phyloP scores from a whole-genome alignment of 2,797 vertebrate genomes.

The Decapterus maruadsi region DNA sequence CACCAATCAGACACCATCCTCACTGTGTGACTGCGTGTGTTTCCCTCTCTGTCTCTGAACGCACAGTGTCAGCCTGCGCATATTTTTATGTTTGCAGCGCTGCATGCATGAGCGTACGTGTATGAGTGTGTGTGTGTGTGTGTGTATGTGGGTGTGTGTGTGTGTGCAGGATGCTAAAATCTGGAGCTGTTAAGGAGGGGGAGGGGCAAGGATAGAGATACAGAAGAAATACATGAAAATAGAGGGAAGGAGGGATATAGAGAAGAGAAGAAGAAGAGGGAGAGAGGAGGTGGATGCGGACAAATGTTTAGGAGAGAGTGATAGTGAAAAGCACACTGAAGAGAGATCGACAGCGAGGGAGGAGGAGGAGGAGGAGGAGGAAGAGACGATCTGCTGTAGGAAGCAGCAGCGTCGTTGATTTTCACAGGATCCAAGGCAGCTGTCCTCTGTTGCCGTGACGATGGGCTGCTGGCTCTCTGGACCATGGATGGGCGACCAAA shows the following conservation, averaged over 20 bases:
- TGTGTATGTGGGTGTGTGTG: conserved; percentile 20
- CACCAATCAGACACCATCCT: conserved; percentile 68
- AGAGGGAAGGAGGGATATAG: conserved; percentile 17
- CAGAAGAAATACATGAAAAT: conserved; percentile 46
- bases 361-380: conserved; percentile 30
- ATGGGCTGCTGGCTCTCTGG: conserved; percentile 89
- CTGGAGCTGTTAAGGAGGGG: conserved; percentile 45
- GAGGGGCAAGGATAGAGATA: conserved; percentile 41
- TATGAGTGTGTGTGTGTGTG: conserved; percentile 21
- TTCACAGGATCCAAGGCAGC: conserved; percentile 57
- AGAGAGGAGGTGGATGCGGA: conserved; percentile 18
- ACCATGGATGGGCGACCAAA: conserved; percentile 84
- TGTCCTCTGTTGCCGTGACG: conserved; percentile 82
- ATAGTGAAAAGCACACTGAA: conserved; percentile 41
- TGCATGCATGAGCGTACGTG: conserved; percentile 45
- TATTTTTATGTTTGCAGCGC: conserved; percentile 69
- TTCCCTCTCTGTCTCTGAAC: conserved; percentile 66
- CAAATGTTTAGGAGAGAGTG: conserved; percentile 57
- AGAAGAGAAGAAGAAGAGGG: conserved; percentile 12
- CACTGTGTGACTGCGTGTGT: conserved; percentile 67
- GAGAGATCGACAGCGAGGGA: conserved; percentile 33
- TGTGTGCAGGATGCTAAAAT: conserved; percentile 59
- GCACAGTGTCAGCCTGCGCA: conserved; percentile 65
- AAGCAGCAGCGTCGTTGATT: conserved; percentile 64
- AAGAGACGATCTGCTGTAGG: conserved; percentile 60